Evolutionary conservation across 2,797 vertebrate genomes (phyloP).

Genomic region (Notolepis coatsorum): DNA sequence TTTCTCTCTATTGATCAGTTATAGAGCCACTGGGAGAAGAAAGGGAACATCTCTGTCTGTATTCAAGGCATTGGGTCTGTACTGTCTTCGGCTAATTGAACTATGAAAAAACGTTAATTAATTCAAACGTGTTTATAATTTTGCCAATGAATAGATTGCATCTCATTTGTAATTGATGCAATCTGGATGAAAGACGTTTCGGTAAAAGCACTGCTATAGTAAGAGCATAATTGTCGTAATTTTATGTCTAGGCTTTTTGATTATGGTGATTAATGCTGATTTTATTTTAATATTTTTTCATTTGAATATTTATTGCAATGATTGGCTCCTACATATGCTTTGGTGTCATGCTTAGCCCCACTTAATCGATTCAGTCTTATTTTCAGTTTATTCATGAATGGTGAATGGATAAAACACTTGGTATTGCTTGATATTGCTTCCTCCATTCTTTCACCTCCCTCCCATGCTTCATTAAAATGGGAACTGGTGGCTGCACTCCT

Average conservation of each 20-base stretch:
- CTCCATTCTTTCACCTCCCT: conserved; percentile 2
- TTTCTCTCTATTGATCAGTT: conserved; percentile 25
- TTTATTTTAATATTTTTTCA: conserved; percentile 19
- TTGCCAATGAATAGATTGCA: conserved; percentile 54
- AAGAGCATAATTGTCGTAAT: conserved; percentile 33
- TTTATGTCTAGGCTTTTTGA: conserved; percentile 31
- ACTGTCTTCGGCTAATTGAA: conserved; percentile 38
- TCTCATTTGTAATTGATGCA: conserved; percentile 40
- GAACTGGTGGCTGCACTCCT: conserved; percentile 17
- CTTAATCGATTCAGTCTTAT: conserved; percentile 6
- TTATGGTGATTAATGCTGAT: not conserved
- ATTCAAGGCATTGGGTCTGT: conserved; percentile 24
- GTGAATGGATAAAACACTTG: conserved; percentile 27
- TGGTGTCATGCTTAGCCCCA: conserved; percentile 42
- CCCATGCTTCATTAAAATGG: conserved; percentile 33
- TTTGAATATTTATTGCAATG: conserved; percentile 51
- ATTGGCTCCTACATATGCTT: conserved; percentile 45
- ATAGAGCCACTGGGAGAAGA: conserved; percentile 21
- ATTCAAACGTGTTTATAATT: conserved; percentile 18
- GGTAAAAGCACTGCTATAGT: conserved; percentile 38
- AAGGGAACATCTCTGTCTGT: conserved; percentile 14
- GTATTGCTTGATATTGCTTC: conserved; percentile 13
- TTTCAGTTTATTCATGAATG: conserved; percentile 52
- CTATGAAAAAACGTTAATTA: no score
- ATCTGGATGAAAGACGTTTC: conserved; percentile 31